Base-by-base conservation (phyloP, 2,797 vertebrate genomes). In the Galago senegalensis region DNA sequence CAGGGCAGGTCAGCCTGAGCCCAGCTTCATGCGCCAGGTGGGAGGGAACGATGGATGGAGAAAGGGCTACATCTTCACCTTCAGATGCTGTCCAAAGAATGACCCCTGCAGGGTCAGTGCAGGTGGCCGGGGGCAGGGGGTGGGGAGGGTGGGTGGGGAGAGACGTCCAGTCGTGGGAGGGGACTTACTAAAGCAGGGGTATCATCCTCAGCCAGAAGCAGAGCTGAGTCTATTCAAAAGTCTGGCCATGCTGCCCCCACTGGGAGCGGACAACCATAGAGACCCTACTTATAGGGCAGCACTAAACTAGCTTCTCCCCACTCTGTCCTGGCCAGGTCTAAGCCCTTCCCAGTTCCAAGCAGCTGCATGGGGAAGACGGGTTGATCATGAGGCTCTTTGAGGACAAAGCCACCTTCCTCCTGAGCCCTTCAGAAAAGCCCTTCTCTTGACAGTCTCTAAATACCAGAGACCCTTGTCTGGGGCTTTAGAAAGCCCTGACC, bases 1-100 rank as follows among this genome's bases (percentile, higher is more conserved):
- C 2, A 0, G 27, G 1, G 1, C 9, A 2, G n/a, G 6, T 20
- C 16, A 70, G 21, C 37, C 7, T 23, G n/a, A 83, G 40, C 58
- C 12, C 20, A 29, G 29, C 27, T 23, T 14, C 58, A 40, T 58
- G 18, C 34, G 9, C 31, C 4, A 18, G 37, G 4, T 46, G 4
- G 65, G 34, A 87, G 7, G 43, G 63, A 87, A 5, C 31, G 56
- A 31, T 1, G 8, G 8, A 43, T n/a, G 16, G 3, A 3, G 61
- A 69, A 31, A 79, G 31, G 43, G 29, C 7, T 83, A 8, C 53
- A n/a, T 13, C 25, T 56, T n/a, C 37, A 61, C 37, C 40, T 16
- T 53, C 58, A 53, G 49, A 27, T 34, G 8, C 77, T 61, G 27
- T 65, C 29, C 63, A 73, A 46, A 34, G 31, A 17, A 40, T 34